phyloP scores from a whole-genome alignment of 2,888 invertebrate genomes.

The Subacronicta megacephala region DNA sequence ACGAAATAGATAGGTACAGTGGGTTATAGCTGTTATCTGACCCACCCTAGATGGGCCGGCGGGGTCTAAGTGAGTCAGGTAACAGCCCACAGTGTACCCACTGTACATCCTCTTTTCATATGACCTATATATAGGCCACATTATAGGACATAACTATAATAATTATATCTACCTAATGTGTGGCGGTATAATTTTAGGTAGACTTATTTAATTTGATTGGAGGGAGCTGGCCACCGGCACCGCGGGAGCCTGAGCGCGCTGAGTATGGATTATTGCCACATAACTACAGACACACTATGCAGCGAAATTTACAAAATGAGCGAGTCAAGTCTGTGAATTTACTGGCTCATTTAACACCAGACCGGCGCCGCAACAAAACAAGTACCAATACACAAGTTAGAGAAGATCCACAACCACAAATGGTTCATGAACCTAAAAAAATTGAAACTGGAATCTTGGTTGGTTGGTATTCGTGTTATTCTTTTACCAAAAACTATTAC shows the following conservation, averaged over 20 bases:
- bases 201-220: slow-evolving; percentile 84
- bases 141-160: too few relatives aligned
- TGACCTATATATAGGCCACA: too few relatives aligned
- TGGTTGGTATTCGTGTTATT: slow-evolving; percentile 65
- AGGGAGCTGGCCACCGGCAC: slow-evolving; percentile 86
- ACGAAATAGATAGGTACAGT: too few relatives aligned
- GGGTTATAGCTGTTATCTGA: too few relatives aligned
- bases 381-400: slow-evolving; percentile 56
- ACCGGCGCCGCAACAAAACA: slow-evolving; percentile 73
- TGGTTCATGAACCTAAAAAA: slow-evolving; percentile 85
- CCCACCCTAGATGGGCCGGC: too few relatives aligned
- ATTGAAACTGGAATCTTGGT: slow-evolving; percentile 84
- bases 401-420: slow-evolving; percentile 68
- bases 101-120: too few relatives aligned
- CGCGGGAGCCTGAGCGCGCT: slow-evolving; percentile 70
- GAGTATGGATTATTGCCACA: slow-evolving; percentile 78
- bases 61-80: too few relatives aligned
- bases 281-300: slow-evolving; percentile 76
- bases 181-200: slow-evolving; percentile 67
- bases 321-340: slow-evolving; percentile 90
- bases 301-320: slow-evolving; percentile 76
- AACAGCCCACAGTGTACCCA: too few relatives aligned
- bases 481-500: not conserved
- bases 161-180: not conserved
- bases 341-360: slow-evolving; percentile 88